A percentile compares a stretch with the other conserved stretches of the same genome.
phyloP scores from a whole-genome alignment of 2,797 vertebrate species.

The Neopelma chrysocephalum region DNA sequence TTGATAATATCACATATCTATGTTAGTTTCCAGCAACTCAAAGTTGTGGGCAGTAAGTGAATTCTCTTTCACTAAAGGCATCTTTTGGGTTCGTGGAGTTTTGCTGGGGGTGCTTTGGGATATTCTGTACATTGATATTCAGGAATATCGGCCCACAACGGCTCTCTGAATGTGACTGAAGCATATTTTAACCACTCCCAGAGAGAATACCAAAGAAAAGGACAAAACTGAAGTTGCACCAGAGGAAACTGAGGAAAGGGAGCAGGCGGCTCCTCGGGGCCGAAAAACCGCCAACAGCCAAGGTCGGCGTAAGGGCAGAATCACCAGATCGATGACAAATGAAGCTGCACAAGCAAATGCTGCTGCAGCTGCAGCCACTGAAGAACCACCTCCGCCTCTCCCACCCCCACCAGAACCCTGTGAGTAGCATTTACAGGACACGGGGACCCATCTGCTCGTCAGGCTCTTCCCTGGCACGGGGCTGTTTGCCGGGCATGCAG shows the following conservation, averaged over 20 bases:
- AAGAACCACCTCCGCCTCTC: slow-evolving; percentile 84
- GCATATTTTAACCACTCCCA: slow-evolving; percentile 24
- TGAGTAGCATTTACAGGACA: slow-evolving; percentile 54
- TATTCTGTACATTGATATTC: background rate
- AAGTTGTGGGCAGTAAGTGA: background rate
- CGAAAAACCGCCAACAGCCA: slow-evolving; percentile 98
- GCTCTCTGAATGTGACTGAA: background rate
- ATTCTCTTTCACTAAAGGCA: background rate
- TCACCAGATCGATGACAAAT: slow-evolving; percentile 98
- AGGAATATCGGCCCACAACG: background rate
- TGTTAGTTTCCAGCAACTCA: background rate
- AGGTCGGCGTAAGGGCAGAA: slow-evolving; percentile 93
- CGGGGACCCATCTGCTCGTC: background rate
- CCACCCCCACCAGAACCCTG: slow-evolving; percentile 82
- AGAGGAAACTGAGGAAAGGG: slow-evolving; percentile 95
- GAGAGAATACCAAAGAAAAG: slow-evolving; percentile 92
- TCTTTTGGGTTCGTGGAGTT: background rate
- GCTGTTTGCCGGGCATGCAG: background rate
- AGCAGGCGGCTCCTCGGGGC: slow-evolving; percentile 90
- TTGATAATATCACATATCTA: background rate
- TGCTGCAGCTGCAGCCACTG: slow-evolving; percentile 76
- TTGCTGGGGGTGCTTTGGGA: background rate
- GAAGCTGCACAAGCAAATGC: slow-evolving; percentile 88
- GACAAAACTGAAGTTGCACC: slow-evolving; percentile 88
- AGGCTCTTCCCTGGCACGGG: background rate